phyloP scores from a whole-genome alignment of 2,113 vertebrate species.

The crab-eating macaque (Macaca fascicularis) region DNA sequence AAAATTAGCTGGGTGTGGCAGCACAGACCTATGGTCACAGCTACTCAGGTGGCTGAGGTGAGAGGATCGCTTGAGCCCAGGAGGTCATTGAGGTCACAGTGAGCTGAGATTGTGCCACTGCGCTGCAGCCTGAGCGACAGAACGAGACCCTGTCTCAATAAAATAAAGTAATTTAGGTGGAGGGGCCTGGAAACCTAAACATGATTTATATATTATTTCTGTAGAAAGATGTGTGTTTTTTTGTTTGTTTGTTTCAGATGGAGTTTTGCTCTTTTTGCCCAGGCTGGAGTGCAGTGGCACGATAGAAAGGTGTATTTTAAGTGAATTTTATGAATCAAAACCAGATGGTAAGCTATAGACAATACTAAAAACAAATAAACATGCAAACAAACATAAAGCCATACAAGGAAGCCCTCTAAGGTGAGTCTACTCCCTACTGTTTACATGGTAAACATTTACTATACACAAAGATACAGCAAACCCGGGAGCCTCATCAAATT shows the following conservation, averaged over 20 bases:
- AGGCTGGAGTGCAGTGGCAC: too few species aligned
- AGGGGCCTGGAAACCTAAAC: not conserved
- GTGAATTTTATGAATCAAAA: not conserved
- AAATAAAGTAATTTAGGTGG: too few species aligned
- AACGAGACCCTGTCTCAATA: too few species aligned
- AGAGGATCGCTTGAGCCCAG: too few species aligned
- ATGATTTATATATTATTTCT: not conserved
- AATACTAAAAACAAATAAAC: not conserved
- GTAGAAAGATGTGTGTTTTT: not conserved
- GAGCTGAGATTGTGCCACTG: too few species aligned
- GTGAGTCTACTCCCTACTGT: not conserved
- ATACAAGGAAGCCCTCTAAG: not conserved
- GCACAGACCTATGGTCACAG: too few species aligned
- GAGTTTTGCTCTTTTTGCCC: too few species aligned
- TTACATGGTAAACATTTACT: not conserved
- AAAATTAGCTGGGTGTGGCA: too few species aligned
- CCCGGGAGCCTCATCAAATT: not conserved
- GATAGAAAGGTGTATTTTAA: not conserved
- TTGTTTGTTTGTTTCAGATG: too few species aligned
- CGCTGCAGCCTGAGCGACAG: too few species aligned
- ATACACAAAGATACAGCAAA: not conserved
- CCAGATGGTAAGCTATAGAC: not conserved
- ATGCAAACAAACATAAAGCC: not conserved
- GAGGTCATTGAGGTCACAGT: too few species aligned
- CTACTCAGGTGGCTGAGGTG: too few species aligned